Evolutionary conservation across 1,140 invertebrate genomes (phyloP), one percentile per base, ranked within the genome.

Genomic region (Matsumurasca onukii): DNA sequence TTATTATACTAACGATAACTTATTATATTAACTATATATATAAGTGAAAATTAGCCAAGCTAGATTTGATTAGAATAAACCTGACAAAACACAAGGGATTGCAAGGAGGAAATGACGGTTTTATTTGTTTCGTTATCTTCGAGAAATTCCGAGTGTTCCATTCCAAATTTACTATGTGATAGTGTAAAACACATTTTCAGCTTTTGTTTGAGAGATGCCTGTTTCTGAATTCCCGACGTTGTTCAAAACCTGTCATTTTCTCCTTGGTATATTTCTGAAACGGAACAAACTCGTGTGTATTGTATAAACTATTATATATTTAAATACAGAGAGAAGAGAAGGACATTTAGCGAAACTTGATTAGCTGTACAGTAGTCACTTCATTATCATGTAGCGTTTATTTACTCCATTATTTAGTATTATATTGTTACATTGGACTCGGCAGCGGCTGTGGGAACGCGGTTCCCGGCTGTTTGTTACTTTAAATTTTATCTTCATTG

Each of bases 21-120:
- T 63, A 63, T 63, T 31, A 63, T 63, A 63, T 63, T 63, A 63
- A 63, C 61, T 63, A 63, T 63, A 63, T 63, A 63, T 31, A 63
- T 63, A 63, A 63, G 61, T 63, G 27, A 63, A 63, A 63, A 63
- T 63, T 63, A 63, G 61, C 61, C 29, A 63, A 31, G 61, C 61
- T 63, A 63, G 61, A 63, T 63, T 63, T 63, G 31, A 63, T 63
- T 63, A 63, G 61, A 63, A 31, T 31, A 63, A 30, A 63, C 17
- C 29, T 20, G 27, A n/a, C n/a, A n/a, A n/a, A 63, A 63, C 61
- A 63, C 61, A 63, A 30, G 31, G 30, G 61, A 12, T 63, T 31
- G 31, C 17, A 13, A n/a, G 20, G 20, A 63, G 61, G 39, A 63
- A 31, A 63, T 15, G 17, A 31, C 61, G 29, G 61, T 63, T 34